A percentile compares a stretch with the other conserved stretches of the same genome.
phyloP scores from a whole-genome alignment of 2,888 invertebrate genomes.

The Octodonta nipae region DNA sequence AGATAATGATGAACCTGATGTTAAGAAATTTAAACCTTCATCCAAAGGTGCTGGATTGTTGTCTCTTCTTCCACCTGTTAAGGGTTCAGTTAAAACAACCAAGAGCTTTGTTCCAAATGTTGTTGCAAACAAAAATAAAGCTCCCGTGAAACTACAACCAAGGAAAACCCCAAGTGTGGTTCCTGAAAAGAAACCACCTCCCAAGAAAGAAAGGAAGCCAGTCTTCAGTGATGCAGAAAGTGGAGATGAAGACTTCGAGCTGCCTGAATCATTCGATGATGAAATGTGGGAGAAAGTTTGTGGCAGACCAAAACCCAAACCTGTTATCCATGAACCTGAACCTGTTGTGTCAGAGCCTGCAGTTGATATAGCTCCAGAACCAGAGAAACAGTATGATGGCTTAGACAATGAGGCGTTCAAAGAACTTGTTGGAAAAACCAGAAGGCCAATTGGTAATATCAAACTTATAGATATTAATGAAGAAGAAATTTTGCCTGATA shows the following conservation, averaged over 20 bases:
- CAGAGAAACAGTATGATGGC: slow-evolving; percentile 35
- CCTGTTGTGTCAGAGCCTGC: slow-evolving; percentile 33
- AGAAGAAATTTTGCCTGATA: slow-evolving; percentile 59
- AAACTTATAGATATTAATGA: slow-evolving; percentile 72
- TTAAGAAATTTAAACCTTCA: slow-evolving; percentile 18
- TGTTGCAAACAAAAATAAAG: slow-evolving; percentile 15
- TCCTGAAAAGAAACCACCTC: background rate
- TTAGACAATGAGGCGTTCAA: slow-evolving; percentile 46
- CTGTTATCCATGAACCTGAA: slow-evolving; percentile 35
- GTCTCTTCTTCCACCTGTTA: slow-evolving; percentile 24
- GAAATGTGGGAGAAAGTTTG: slow-evolving; percentile 39
- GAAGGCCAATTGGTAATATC: slow-evolving; percentile 50
- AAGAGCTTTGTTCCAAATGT: slow-evolving; percentile 24
- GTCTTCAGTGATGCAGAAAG: slow-evolving; percentile 21
- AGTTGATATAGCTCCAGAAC: slow-evolving; percentile 36
- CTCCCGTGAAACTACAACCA: background rate
- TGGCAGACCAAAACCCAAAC: slow-evolving; percentile 33
- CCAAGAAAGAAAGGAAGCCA: slow-evolving; percentile 6
- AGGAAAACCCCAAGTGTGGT: background rate
- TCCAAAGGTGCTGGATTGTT: slow-evolving; percentile 22
- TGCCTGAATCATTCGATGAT: slow-evolving; percentile 34
- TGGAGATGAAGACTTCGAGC: slow-evolving; percentile 26
- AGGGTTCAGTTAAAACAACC: slow-evolving; percentile 18
- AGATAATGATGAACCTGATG: slow-evolving; percentile 16
- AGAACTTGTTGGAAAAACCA: slow-evolving; percentile 54